These are phyloP conservation scores for Morinoia aosen DNA, from an alignment of 2,888 invertebrate species.

Conservation along the genomic window DNA sequence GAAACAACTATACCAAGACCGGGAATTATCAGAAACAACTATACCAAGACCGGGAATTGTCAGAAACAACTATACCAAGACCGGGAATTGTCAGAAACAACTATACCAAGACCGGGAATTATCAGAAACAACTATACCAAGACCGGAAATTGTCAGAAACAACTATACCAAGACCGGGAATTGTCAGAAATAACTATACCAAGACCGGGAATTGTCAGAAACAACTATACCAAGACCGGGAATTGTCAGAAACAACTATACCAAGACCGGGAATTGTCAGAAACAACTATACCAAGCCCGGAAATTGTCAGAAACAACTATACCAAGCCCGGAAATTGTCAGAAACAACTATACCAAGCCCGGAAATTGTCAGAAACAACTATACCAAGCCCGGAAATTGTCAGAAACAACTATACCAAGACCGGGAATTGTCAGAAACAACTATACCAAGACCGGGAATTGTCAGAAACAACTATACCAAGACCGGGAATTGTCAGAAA, in stretches of 20 bases:
- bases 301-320: not conserved
- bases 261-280: not conserved
- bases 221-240: not conserved
- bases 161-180: not conserved
- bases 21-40: not conserved
- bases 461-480: not conserved
- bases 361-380: not conserved
- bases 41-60: not conserved
- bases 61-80: not conserved
- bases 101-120: not conserved
- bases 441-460: not conserved
- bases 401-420: not conserved
- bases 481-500: not conserved
- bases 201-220: not conserved
- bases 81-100: not conserved
- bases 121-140: not conserved
- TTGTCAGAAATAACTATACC: not conserved
- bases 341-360: not conserved
- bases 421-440: not conserved
- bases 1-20: not conserved
- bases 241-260: not conserved
- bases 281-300: not conserved
- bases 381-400: not conserved
- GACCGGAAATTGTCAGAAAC: not conserved
- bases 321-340: not conserved